A percentile compares a stretch with the other conserved stretches of the same genome.
Evolutionary conservation across 1,140 invertebrate species (phyloP).

Genomic region (Heliothis subflexa): DNA sequence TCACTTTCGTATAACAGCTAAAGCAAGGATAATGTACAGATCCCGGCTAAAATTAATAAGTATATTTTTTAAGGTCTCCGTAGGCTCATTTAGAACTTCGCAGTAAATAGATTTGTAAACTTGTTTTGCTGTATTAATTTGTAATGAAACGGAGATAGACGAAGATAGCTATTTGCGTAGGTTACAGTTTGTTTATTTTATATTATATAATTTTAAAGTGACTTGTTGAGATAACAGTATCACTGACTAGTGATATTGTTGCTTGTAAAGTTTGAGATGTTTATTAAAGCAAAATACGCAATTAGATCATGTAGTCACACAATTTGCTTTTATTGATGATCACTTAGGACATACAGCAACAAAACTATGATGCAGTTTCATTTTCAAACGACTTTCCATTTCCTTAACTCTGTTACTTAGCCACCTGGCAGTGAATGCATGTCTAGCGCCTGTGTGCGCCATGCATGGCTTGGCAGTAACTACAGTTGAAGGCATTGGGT

Average conservation of each 20-base stretch:
- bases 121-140: background rate
- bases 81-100: too few relatives aligned
- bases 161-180: background rate
- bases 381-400: conserved; percentile 10
- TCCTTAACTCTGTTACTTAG: conserved; percentile 85
- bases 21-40: too few relatives aligned
- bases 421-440: conserved; percentile 96
- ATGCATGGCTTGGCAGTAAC: conserved; percentile 95
- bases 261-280: conserved; percentile 6
- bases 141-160: background rate
- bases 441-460: conserved; percentile 94
- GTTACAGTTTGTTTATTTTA: conserved; percentile 8
- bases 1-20: too few relatives aligned
- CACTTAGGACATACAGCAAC: too few relatives aligned
- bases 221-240: conserved; percentile 9
- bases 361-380: background rate
- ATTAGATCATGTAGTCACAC: background rate
- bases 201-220: background rate
- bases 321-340: too few relatives aligned
- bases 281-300: background rate
- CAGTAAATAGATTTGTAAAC: too few relatives aligned
- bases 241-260: background rate
- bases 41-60: too few relatives aligned
- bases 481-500: conserved; percentile 96
- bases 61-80: too few relatives aligned